Percentiles rank a stretch among this genome's conserved stretches.
These are phyloP conservation scores for Amphimedon queenslandica DNA, from an alignment of 37 sponge, comb jelly and placozoan species.

Conservation along the genomic window DNA sequence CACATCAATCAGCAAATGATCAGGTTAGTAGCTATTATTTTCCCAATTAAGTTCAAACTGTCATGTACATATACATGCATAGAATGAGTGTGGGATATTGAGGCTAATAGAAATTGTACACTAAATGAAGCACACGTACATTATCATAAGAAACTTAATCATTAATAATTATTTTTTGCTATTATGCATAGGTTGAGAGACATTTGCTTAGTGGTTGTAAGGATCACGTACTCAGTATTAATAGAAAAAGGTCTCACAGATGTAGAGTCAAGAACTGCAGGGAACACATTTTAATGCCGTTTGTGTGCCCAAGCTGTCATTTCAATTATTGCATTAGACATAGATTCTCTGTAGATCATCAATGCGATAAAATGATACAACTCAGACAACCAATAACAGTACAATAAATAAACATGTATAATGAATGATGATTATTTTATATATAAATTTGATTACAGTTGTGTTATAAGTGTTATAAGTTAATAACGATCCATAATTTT, in stretches of 20 bases:
- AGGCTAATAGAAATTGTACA: no score
- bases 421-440: no score
- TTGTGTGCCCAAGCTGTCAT: constrained; percentile 9
- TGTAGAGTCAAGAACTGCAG: not conserved
- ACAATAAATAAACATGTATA: no score
- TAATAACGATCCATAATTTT: no score
- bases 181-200: constrained; percentile 6
- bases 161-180: not conserved
- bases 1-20: not conserved
- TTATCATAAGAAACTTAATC: no score
- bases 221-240: not conserved
- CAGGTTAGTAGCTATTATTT: not conserved
- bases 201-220: constrained; percentile 21
- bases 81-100: no score
- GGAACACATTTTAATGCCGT: not conserved
- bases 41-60: not conserved
- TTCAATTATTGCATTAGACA: constrained; percentile 7
- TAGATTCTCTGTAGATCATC: constrained; percentile 1
- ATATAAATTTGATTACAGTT: no score
- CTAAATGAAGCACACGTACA: no score
- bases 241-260: not conserved
- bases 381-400: no score
- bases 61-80: no score
- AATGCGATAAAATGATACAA: no score
- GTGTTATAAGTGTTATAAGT: no score